A percentile compares a stretch with the other conserved stretches of the same genome.
phyloP scores from a whole-genome alignment of 2,113 vertebrate species.

The Callaeas wilsoni region DNA sequence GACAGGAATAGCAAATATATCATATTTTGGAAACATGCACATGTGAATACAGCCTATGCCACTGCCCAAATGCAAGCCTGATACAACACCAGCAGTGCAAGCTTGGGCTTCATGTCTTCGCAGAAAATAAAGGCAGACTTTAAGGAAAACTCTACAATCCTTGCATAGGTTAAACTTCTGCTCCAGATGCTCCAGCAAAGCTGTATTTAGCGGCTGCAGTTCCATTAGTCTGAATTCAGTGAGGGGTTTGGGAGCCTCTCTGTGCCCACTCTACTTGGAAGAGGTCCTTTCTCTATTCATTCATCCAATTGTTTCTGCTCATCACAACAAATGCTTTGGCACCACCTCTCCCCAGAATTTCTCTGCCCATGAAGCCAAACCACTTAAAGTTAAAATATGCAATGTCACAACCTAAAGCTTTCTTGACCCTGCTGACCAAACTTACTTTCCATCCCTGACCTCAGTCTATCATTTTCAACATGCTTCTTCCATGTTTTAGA shows the following conservation, averaged over 20 bases:
- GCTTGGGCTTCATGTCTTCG: not conserved
- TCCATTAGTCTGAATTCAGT: not conserved
- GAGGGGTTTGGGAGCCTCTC: fast-evolving
- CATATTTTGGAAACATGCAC: fast-evolving
- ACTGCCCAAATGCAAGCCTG: not conserved
- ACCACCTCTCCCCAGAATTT: not conserved
- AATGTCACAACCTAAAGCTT: not conserved
- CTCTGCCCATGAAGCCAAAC: not conserved
- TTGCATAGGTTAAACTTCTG: not conserved
- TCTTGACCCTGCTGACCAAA: not conserved
- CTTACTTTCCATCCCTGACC: not conserved
- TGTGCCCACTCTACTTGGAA: not conserved
- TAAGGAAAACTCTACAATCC: not conserved
- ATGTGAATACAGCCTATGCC: fast-evolving
- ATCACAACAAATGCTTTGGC: not conserved
- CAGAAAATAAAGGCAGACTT: not conserved
- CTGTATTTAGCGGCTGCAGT: not conserved
- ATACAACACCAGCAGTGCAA: not conserved
- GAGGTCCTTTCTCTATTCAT: not conserved
- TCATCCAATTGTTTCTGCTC: not conserved
- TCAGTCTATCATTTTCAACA: not conserved
- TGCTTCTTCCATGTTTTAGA: not conserved
- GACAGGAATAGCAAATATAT: not conserved
- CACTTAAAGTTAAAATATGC: not conserved
- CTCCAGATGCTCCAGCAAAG: not conserved